Evolutionary conservation across 2,797 vertebrate genomes (phyloP), one percentile per base, ranked within the genome.

Genomic region (Carduelis carduelis): DNA sequence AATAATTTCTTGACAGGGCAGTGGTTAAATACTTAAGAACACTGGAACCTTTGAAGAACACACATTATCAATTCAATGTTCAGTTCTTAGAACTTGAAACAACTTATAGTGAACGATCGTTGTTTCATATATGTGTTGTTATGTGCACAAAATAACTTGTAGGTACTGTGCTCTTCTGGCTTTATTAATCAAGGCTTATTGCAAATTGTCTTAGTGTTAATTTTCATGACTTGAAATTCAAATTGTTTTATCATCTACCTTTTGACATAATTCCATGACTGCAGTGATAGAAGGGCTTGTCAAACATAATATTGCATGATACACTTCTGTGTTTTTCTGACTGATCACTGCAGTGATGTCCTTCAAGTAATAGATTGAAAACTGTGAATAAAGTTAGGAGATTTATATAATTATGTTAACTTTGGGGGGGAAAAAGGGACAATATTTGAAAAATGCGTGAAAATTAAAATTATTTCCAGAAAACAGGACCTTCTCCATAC

Each of bases 141-240:
- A 56, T 80, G 71, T 66, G 24, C 43, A 92, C 66, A 44, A 78
- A 83, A 70, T 15, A 19, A 30, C 28, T 7, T 43, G 11, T 23
- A 28, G 15, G n/a, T 61, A 71, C 18, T 63, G 18, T 89, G 68
- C 70, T 95, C 34, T 81, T 93, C 59, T 35, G 69, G 83, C 8
- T 77, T 83, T 37, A 34, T 70, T 90, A 92, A 63, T 52, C 15
- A 91, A 90, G 16, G 4, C 27, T 78, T 87, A 70, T 59, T 88
- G 68, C 64, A 82, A 43, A 85, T 61, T 84, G 4, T 66, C 84
- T 84, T 90, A 24, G 56, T 50, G 11, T 8, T 93, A 19, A 47
- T 90, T 95, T 84, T 81, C 30, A 72, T 57, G 14, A 47, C 22
- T 89, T 95, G 50, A 93, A 93, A 93, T 96, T 92, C 23, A 83